Evolutionary conservation across 2,797 vertebrate genomes (phyloP), one percentile per base, ranked within the genome.

Genomic region (Clarias laeviceps): DNA sequence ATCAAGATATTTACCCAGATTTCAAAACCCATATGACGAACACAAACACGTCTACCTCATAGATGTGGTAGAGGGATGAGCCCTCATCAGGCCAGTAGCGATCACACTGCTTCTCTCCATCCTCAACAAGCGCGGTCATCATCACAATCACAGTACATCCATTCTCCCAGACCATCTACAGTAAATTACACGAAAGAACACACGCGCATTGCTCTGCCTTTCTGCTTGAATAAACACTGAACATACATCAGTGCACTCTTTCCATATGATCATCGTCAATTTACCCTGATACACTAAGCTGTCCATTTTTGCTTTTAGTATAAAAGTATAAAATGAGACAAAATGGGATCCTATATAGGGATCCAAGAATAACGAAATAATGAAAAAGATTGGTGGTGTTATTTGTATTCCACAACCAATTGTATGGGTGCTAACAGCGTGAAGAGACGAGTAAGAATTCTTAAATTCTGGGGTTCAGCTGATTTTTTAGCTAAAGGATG

Each of bases 41-140:
- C 62, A 73, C 11, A 22, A 59, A 66, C 56, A 57, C 59, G 84
- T 62, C 76, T 85, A 97, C 98, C 97, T 99, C 98, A 0, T 99
- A 99, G 89, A 99, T 96, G 88, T 99, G 98, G 91, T 99, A 99
- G 78, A 99, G 97, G 15, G 97, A 99, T 2, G 97, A 98, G 20
- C 98, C 98, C 78, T 99, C 98, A 0, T 99, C 98, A 0, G 98
- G 98, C 98, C 98, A 99, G 94, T 99, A 99, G 76, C 98, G 97
- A 89, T 98, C 97, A 84, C 98, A 99, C 91, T 99, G 98, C 88
- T 99, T 99, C 91, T 97, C 94, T 0, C 98, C 97, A 3, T 99
- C 97, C 85, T 99, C 98, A 3, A 98, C 97, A 90, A 99, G 93
- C 0, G 98, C 97, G 0, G 96, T 97, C 93, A 99, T 94, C 98